Evolutionary conservation across 2,888 invertebrate species (phyloP).

Genomic region (Ommatoiulus sabulosus): DNA sequence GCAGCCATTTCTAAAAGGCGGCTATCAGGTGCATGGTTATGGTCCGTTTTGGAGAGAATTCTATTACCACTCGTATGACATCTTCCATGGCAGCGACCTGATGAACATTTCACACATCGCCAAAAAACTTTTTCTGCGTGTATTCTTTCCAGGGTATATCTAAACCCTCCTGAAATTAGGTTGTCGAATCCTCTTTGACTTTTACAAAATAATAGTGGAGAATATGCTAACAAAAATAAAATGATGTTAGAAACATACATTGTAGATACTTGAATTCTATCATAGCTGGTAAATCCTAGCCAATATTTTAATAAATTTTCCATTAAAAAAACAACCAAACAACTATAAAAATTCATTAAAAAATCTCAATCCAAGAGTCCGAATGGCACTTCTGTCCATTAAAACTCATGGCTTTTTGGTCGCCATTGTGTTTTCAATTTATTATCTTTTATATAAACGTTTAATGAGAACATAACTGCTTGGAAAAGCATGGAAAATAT

Average conservation of each 20-base stretch:
- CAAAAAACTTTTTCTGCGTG: background rate
- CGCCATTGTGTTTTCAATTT: background rate
- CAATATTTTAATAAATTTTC: too few species aligned
- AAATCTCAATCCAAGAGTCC: too few species aligned
- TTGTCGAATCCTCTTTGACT: conserved; percentile 44
- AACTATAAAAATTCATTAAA: too few species aligned
- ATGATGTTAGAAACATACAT: background rate
- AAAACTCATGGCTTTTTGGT: background rate
- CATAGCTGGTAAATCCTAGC: background rate
- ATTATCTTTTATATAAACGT: background rate
- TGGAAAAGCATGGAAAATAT: too few species aligned
- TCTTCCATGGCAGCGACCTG: background rate
- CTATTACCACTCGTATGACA: background rate
- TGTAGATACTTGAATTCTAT: background rate
- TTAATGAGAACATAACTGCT: too few species aligned
- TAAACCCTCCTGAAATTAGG: conserved; percentile 24
- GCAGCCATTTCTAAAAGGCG: conserved; percentile 17
- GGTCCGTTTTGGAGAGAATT: background rate
- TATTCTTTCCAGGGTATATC: background rate
- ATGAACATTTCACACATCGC: background rate
- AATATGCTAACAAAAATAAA: background rate
- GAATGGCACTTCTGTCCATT: background rate
- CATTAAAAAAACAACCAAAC: too few species aligned
- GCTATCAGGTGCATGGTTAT: background rate
- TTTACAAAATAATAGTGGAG: conserved; percentile 22